Percentiles rank a stretch among this genome's conserved stretches.
phyloP scores from a whole-genome alignment of 2,113 vertebrate genomes.

The Ranitomeya imitator region DNA sequence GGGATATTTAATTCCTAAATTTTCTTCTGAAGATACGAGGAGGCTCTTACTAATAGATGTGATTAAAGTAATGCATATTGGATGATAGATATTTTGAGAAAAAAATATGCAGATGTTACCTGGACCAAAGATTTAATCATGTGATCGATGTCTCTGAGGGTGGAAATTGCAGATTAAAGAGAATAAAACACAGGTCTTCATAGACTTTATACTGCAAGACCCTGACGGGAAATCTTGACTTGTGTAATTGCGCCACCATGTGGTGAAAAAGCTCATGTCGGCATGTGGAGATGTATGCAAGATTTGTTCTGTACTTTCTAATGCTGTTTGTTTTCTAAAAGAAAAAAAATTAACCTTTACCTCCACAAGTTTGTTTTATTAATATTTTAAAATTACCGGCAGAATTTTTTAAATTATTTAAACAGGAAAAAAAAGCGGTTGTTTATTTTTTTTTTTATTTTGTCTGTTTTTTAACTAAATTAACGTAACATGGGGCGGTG shows the following conservation, averaged over 20 bases:
- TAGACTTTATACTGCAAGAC: background rate
- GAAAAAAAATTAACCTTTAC: background rate
- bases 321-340: background rate
- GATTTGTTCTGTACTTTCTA: background rate
- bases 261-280: constrained; percentile 3
- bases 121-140: no score
- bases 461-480: no score
- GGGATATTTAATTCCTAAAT: no score
- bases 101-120: no score
- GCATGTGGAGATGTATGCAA: background rate
- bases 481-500: no score
- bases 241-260: constrained; percentile 48
- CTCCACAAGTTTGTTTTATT: background rate
- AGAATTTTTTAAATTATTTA: no score
- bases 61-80: no score
- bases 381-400: background rate
- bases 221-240: background rate
- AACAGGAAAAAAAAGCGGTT: no score
- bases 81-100: no score
- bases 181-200: background rate
- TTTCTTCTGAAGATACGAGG: no score
- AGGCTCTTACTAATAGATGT: no score
- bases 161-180: background rate
- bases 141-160: background rate
- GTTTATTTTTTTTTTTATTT: no score